These are phyloP conservation scores for Erpornis zantholeuca DNA, from an alignment of 2,113 vertebrate species.

Conservation along the genomic window DNA sequence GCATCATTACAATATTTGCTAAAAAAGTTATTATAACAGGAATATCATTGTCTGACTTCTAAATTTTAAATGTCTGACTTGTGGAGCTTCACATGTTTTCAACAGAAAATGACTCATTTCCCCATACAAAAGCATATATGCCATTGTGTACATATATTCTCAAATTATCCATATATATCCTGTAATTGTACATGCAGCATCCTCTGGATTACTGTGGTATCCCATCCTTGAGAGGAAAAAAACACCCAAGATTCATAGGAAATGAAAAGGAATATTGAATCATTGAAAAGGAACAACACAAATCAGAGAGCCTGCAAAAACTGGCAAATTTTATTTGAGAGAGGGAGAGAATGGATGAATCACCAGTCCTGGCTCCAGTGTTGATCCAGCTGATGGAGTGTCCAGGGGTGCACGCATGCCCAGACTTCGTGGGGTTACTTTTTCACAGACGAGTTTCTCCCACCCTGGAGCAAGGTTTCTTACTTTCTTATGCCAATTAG, in stretches of 20 bases:
- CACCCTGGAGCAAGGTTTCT: neutral
- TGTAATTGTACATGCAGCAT: neutral
- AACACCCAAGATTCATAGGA: neutral
- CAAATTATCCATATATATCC: neutral
- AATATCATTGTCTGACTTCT: neutral
- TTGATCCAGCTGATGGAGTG: neutral
- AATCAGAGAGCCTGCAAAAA: neutral
- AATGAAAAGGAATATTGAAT: no score
- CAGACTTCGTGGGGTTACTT: no score
- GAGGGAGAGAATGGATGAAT: neutral
- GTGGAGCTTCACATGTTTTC: neutral
- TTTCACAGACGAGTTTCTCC: no score
- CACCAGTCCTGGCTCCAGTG: neutral
- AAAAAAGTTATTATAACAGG: neutral
- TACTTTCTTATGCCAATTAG: neutral
- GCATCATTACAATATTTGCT: neutral
- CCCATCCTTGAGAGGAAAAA: neutral
- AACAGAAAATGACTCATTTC: neutral
- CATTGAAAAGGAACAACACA: neutral
- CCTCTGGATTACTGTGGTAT: neutral
- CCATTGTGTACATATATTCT: neutral
- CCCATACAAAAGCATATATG: neutral
- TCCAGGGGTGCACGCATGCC: no score
- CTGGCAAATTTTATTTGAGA: neutral
- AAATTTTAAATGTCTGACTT: neutral